phyloP scores from a whole-genome alignment of 2,888 invertebrate genomes.

The Eurytoma californica region DNA sequence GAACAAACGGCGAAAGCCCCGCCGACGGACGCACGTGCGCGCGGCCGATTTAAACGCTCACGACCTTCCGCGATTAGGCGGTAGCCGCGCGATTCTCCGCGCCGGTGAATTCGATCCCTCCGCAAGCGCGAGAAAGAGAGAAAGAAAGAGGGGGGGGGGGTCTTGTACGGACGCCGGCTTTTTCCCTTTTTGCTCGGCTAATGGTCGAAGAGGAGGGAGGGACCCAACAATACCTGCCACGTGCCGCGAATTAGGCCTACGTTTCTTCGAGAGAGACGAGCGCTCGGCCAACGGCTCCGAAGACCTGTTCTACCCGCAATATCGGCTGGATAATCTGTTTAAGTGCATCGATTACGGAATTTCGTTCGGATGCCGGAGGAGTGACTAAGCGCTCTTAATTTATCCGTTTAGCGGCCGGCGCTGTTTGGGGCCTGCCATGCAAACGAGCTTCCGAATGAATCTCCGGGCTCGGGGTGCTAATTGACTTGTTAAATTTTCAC shows the following conservation, averaged over 20 bases:
- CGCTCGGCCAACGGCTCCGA: background rate
- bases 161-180: background rate
- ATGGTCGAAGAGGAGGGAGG: slow-evolving; percentile 23
- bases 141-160: background rate
- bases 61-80: slow-evolving; percentile 15
- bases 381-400: slow-evolving; percentile 11
- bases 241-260: slow-evolving; percentile 34
- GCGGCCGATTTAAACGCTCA: background rate
- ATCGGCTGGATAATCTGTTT: slow-evolving; percentile 37
- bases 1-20: background rate
- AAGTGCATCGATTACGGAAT: slow-evolving; percentile 33
- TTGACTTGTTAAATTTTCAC: too few relatives aligned
- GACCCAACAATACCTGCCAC: slow-evolving; percentile 3
- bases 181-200: background rate
- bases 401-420: slow-evolving; percentile 14
- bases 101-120: background rate
- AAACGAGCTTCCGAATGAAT: too few relatives aligned
- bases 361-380: background rate
- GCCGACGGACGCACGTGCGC: background rate
- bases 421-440: background rate
- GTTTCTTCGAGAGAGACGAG: background rate
- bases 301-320: background rate
- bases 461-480: too few relatives aligned
- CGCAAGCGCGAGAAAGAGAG: background rate
- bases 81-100: background rate